Percentiles rank a stretch among this genome's conserved stretches.
phyloP scores from a whole-genome alignment of 2,797 vertebrate genomes.

The Caiman crocodilus region DNA sequence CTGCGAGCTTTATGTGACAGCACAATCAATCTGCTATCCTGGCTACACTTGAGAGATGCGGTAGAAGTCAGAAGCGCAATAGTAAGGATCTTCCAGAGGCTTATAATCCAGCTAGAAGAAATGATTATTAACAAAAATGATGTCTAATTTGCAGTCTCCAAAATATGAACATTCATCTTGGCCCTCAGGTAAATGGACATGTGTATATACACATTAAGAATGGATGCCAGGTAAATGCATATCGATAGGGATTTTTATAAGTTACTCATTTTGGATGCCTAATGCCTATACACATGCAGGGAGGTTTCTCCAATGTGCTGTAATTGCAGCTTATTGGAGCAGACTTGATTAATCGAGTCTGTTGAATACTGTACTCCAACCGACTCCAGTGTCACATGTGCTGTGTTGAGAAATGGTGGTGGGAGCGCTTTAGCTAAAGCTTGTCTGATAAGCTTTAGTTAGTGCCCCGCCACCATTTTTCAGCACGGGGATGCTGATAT shows the following conservation, averaged over 20 bases:
- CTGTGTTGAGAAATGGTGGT: too few species aligned
- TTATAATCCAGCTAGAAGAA: background rate
- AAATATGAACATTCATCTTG: background rate
- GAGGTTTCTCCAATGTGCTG: too few species aligned
- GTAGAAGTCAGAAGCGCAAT: background rate
- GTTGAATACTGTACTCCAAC: too few species aligned
- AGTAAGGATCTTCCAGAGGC: background rate
- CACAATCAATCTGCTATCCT: background rate
- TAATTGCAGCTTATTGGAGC: too few species aligned
- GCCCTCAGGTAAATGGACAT: background rate
- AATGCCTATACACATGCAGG: too few species aligned
- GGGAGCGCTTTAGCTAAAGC: too few species aligned
- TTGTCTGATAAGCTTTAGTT: too few species aligned
- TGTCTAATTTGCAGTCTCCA: background rate
- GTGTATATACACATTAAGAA: background rate
- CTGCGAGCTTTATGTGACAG: background rate
- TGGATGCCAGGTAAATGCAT: background rate
- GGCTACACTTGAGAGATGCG: background rate
- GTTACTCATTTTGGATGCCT: background rate
- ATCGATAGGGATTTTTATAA: accelerated
- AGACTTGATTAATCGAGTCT: too few species aligned
- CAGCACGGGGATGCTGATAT: too few species aligned
- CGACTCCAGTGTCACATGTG: too few species aligned
- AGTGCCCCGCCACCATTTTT: too few species aligned
- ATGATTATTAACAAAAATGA: background rate